These are phyloP conservation scores for Sprattus sprattus DNA, from an alignment of 2,113 vertebrate genomes.

Conservation along the genomic window DNA sequence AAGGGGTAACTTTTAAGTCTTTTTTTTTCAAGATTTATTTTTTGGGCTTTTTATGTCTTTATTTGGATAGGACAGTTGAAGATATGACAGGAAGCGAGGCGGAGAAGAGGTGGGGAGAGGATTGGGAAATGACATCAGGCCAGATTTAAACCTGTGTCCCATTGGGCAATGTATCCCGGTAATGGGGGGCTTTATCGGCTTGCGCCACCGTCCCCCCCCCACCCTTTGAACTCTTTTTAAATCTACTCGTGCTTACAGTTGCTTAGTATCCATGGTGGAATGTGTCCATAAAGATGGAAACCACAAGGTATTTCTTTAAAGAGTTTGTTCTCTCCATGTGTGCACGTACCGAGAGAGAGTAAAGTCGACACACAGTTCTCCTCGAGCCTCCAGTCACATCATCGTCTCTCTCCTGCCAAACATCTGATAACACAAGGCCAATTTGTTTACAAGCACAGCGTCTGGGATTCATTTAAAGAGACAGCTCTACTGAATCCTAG, in stretches of 20 bases:
- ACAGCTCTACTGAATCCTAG: background rate
- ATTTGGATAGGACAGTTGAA: too few relatives aligned
- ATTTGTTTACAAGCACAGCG: background rate
- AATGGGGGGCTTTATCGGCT: too few relatives aligned
- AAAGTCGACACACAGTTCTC: background rate
- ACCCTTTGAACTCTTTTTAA: too few relatives aligned
- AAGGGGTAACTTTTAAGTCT: background rate
- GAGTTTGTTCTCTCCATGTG: background rate
- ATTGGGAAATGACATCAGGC: too few relatives aligned
- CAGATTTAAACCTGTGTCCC: too few relatives aligned
- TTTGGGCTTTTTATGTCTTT: too few relatives aligned
- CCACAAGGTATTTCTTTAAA: background rate
- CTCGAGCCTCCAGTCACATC: background rate
- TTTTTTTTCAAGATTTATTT: too few relatives aligned
- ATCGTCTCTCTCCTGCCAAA: background rate
- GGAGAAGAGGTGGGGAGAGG: too few relatives aligned
- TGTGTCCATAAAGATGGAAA: background rate
- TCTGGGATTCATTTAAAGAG: background rate
- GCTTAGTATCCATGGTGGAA: background rate
- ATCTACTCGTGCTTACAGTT: background rate
- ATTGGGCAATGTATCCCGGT: too few relatives aligned
- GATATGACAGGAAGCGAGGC: too few relatives aligned
- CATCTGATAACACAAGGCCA: background rate
- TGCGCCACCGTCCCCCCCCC: too few relatives aligned
- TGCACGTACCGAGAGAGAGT: background rate